A percentile compares a stretch with the other conserved stretches of the same genome.
phyloP scores from a whole-genome alignment of 2,797 vertebrate genomes.

The Heterohyrax brucei region DNA sequence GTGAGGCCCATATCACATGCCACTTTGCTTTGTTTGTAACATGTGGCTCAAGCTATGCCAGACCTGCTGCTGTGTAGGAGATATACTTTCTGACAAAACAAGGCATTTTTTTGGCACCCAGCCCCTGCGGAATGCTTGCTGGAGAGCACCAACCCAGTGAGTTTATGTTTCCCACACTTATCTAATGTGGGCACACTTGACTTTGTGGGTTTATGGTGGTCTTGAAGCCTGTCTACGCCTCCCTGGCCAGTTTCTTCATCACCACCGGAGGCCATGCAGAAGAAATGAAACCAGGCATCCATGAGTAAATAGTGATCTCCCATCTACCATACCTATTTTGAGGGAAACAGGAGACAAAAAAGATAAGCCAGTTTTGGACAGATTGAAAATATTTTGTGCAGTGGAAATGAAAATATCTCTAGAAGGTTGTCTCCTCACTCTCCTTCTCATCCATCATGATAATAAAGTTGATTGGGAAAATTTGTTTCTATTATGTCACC shows the following conservation, averaged over 20 bases:
- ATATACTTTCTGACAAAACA: constrained; percentile 85
- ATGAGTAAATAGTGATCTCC: constrained; percentile 64
- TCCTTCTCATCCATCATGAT: constrained; percentile 65
- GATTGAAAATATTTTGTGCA: constrained; percentile 36
- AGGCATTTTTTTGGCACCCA: constrained; percentile 84
- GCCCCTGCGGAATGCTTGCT: constrained; percentile 78
- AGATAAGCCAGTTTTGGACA: constrained; percentile 70
- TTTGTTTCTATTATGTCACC: constrained; percentile 59
- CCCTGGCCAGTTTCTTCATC: constrained; percentile 7
- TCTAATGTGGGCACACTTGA: constrained; percentile 59
- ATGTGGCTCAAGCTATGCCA: constrained; percentile 82
- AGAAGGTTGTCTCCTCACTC: constrained; percentile 28
- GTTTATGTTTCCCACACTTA: constrained; percentile 73
- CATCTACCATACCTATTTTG: neutral
- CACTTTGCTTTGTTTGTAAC: constrained; percentile 84
- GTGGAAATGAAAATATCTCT: constrained; percentile 68
- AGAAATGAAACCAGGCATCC: constrained; percentile 40
- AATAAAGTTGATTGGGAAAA: constrained; percentile 45
- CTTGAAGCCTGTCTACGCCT: constrained; percentile 45
- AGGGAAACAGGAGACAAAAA: constrained; percentile 45
- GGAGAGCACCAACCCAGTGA: constrained; percentile 61
- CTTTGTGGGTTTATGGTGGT: constrained; percentile 66
- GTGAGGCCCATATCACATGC: constrained; percentile 71
- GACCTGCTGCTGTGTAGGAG: constrained; percentile 85
- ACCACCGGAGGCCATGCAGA: constrained; percentile 30